Base-by-base conservation (phyloP, 1,140 invertebrate species). In the Himalopsyche phryganea region DNA sequence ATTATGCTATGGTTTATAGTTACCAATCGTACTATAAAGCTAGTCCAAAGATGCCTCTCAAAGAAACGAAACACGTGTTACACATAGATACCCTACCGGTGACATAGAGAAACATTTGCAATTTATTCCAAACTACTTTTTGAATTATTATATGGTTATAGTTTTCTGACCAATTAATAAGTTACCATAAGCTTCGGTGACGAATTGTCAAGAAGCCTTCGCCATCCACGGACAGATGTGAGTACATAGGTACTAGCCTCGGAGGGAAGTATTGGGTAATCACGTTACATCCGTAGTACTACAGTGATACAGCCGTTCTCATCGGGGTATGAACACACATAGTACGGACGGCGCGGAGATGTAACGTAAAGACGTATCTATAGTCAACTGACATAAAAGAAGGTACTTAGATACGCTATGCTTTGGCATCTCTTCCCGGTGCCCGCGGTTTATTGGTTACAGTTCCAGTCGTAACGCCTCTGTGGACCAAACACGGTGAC, bases 361-460 rank as follows among this genome's bases (percentile, higher is more conserved):
- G 46, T 54, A 54, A 41, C 51, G 41, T 42, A 42, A 35, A 42
- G 45, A 54, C 46, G 48, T 42, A 63, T 48, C 46, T 63, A 63
- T 58, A 63, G 42, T 50, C 51, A 40, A 47, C 62, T 57, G 62
- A 64, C 62, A 64, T 64, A 64, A 64, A 64, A 64, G 62, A 64
- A 64, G 58, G 57, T 63, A 63, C 61, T 63, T 59, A 60, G 61
- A 60, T 52, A 54, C 52, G 49, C 48, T 14, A 36, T 36, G 23
- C 23, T 28, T 28, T 51, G 44, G 58, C 62, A 49, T 64, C 62
- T 63, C 61, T 60, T 63, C 58, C 54, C 36, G 55, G 46, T 63
- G 61, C 59, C n/a, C 58, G 62, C 62, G 62, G 47, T 64, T 64
- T 64, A 64, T 64, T 64, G 62, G 62, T 50, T 64, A 57, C 58